Conservation (phyloP, 2,888 invertebrate species). For the Ischnus inquisitorius region DNA sequence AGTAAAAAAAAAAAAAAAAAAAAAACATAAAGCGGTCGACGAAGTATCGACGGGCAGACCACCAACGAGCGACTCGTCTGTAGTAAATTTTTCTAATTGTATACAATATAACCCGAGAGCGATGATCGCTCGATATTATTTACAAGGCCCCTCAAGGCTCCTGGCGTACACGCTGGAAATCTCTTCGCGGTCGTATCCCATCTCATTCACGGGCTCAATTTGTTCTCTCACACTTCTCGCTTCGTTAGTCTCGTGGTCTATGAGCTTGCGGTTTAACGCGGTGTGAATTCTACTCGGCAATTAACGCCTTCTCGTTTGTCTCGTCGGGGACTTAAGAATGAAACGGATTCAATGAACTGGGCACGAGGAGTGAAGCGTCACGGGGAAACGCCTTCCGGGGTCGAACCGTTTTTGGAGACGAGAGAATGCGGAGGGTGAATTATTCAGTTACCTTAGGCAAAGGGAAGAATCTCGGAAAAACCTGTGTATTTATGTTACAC, state of each 20-base stretch:
- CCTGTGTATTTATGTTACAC: not conserved
- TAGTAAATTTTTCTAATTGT: slow-evolving; percentile 57
- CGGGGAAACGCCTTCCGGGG: slow-evolving; percentile 3
- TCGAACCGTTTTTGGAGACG: not conserved
- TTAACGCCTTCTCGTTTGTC: slow-evolving; percentile 48
- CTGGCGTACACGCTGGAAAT: not conserved
- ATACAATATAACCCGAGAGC: slow-evolving; percentile 33
- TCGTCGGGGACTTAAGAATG: slow-evolving; percentile 16
- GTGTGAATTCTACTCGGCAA: slow-evolving; percentile 44
- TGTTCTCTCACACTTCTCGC: slow-evolving; percentile 28
- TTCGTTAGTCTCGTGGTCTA: not conserved
- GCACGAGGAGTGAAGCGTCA: not conserved
- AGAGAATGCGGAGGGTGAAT: not conserved
- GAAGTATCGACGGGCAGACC: slow-evolving; percentile 51
- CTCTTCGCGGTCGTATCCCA: slow-evolving; percentile 22
- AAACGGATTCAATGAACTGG: not conserved
- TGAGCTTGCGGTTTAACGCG: slow-evolving; percentile 38
- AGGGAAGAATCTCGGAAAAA: slow-evolving; percentile 9
- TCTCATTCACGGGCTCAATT: slow-evolving; percentile 41
- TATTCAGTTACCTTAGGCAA: not conserved
- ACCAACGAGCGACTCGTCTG: slow-evolving; percentile 51
- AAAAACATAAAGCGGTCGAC: slow-evolving; percentile 45
- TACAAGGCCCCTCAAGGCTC: slow-evolving; percentile 7
- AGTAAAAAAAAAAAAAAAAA: slow-evolving; percentile 45
- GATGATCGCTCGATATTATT: slow-evolving; percentile 36